Evolutionary conservation across 1,140 invertebrate species (phyloP).

Genomic region (Hormaphis cornu): DNA sequence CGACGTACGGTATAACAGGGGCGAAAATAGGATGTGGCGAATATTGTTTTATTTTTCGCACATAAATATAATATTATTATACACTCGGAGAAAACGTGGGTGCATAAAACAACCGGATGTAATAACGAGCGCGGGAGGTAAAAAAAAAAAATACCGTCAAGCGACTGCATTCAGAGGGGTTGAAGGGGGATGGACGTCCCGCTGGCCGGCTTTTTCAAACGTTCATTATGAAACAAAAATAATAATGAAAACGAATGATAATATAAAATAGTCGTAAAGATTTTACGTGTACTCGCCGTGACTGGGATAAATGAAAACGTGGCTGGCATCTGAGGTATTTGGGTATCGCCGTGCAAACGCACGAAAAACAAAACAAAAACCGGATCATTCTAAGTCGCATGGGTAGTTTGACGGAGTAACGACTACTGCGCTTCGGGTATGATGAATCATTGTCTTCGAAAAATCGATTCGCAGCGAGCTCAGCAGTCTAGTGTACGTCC

Average conservation of each 20-base stretch:
- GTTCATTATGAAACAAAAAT: conserved; percentile 30
- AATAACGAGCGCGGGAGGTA: conserved; percentile 14
- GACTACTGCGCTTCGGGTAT: too few species aligned
- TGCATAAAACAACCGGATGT: conserved; percentile 22
- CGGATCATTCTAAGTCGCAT: too few species aligned
- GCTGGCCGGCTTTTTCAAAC: conserved; percentile 8
- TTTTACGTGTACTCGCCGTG: background rate
- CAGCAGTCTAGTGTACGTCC: too few species aligned
- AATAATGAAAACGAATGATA: conserved; percentile 20
- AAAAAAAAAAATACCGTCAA: conserved; percentile 15
- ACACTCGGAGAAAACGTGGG: too few species aligned
- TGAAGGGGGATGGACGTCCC: background rate
- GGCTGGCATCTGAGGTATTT: too few species aligned
- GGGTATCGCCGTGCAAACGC: too few species aligned
- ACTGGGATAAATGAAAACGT: background rate
- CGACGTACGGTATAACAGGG: background rate
- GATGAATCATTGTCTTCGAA: too few species aligned
- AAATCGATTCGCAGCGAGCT: too few species aligned
- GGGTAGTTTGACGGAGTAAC: too few species aligned
- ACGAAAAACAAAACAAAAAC: too few species aligned
- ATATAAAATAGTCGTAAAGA: background rate
- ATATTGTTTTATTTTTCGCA: background rate
- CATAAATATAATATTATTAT: background rate
- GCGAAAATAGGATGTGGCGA: background rate
- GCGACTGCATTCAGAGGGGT: background rate